Evolutionary conservation across 2,797 vertebrate genomes (phyloP).

Genomic region (Molossus alvarezi): DNA sequence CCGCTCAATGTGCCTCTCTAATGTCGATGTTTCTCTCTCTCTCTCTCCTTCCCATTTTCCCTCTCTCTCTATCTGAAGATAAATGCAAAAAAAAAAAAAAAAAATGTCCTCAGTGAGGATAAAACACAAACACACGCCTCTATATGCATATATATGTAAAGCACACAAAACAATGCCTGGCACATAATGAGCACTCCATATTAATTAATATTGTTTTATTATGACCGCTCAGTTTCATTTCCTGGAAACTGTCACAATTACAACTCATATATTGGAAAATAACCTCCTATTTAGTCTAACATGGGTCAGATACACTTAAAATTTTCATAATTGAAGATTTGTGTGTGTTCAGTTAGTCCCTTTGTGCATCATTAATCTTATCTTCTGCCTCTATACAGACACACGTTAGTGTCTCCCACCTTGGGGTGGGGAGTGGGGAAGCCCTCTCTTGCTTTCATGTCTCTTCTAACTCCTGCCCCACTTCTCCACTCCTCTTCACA

Average conservation of each 20-base stretch:
- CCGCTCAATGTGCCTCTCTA: too few species aligned
- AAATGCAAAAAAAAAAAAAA: too few species aligned
- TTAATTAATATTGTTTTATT: neutral
- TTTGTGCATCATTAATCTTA: neutral
- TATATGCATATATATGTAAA: neutral
- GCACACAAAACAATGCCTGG: neutral
- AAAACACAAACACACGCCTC: neutral
- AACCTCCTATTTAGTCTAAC: neutral
- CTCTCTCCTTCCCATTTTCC: too few species aligned
- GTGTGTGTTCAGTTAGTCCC: neutral
- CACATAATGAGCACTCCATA: neutral
- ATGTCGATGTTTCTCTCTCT: too few species aligned
- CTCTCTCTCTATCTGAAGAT: too few species aligned
- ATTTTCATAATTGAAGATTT: slow-evolving; percentile 3
- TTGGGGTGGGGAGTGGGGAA: neutral
- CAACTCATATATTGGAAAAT: neutral
- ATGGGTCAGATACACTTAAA: slow-evolving; percentile 18
- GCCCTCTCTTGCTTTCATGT: neutral
- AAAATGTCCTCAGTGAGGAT: neutral
- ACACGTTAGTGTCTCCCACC: neutral
- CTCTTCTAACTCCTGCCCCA: too few species aligned
- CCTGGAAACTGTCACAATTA: neutral
- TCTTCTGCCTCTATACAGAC: neutral
- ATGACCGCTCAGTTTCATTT: slow-evolving; percentile 22
- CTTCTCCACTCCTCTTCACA: neutral